Evolutionary conservation across 2,888 invertebrate genomes (phyloP).

Genomic region (Amaurobius ferox): DNA sequence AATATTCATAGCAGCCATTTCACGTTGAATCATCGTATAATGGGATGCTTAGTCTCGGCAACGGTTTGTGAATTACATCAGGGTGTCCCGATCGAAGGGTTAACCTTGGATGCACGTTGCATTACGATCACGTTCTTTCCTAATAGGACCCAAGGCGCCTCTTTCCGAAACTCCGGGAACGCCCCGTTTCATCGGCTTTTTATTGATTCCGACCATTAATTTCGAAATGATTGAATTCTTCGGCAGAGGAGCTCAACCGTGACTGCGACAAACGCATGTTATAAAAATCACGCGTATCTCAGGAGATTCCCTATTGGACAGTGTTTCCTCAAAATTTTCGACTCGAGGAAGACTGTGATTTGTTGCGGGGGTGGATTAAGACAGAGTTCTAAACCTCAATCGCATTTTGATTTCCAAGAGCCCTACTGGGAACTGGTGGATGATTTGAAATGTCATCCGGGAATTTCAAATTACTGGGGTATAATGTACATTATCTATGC

Average conservation of each 20-base stretch:
- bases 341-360: too few species aligned
- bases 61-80: constrained; percentile 1
- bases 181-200: constrained; percentile 63
- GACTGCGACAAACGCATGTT: too few species aligned
- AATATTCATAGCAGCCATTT: constrained; percentile 33
- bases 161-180: constrained; percentile 46
- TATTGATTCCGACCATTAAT: constrained; percentile 47
- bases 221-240: constrained; percentile 50
- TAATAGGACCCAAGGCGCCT: constrained; percentile 69
- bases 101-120: constrained; percentile 50
- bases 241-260: neutral
- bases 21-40: constrained; percentile 30
- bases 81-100: neutral
- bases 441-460: too few species aligned
- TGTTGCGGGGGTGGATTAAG: too few species aligned
- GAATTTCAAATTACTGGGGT: too few species aligned
- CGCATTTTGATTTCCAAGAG: too few species aligned
- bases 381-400: too few species aligned
- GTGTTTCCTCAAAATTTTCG: too few species aligned
- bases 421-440: too few species aligned
- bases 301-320: too few species aligned
- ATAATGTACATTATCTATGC: too few species aligned
- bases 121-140: constrained; percentile 68
- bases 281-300: too few species aligned
- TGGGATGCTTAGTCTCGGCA: constrained; percentile 28